These are phyloP conservation scores for Melitaea athalia DNA, from an alignment of 2,888 invertebrate genomes.

Conservation along the genomic window DNA sequence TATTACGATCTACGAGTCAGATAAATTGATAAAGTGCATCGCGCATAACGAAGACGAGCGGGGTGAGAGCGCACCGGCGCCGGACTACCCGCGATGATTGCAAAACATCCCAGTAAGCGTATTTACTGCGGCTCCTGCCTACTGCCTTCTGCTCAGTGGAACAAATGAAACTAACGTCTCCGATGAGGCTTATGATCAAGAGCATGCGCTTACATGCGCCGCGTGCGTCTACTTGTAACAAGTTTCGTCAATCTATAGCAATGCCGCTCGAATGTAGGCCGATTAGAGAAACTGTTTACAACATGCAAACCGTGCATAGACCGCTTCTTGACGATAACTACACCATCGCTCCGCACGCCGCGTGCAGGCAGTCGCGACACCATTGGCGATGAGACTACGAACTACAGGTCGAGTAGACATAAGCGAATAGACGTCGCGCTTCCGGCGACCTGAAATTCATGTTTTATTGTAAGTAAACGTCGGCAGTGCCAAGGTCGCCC, in stretches of 20 bases:
- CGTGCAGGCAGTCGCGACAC: neutral
- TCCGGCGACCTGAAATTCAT: conserved; percentile 1
- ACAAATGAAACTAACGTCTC: neutral
- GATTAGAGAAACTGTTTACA: conserved; percentile 30
- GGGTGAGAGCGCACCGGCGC: neutral
- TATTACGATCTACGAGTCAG: too few species aligned
- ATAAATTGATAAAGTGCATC: neutral
- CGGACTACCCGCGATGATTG: neutral
- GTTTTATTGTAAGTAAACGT: neutral
- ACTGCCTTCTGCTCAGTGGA: neutral
- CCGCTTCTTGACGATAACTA: conserved; percentile 6
- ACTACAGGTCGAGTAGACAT: too few species aligned
- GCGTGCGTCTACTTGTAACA: neutral
- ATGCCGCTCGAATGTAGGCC: conserved; percentile 30
- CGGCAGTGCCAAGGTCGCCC: conserved; percentile 20
- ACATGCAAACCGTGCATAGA: conserved; percentile 15
- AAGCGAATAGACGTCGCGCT: neutral
- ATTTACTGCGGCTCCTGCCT: neutral
- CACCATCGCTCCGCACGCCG: neutral
- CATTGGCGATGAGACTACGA: too few species aligned
- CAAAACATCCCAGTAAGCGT: neutral
- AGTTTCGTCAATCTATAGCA: conserved; percentile 33
- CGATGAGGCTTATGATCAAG: neutral
- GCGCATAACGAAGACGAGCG: neutral
- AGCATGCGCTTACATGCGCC: neutral